Base-by-base conservation (phyloP, 1,140 invertebrate genomes). In the Dreissena rostriformis region DNA sequence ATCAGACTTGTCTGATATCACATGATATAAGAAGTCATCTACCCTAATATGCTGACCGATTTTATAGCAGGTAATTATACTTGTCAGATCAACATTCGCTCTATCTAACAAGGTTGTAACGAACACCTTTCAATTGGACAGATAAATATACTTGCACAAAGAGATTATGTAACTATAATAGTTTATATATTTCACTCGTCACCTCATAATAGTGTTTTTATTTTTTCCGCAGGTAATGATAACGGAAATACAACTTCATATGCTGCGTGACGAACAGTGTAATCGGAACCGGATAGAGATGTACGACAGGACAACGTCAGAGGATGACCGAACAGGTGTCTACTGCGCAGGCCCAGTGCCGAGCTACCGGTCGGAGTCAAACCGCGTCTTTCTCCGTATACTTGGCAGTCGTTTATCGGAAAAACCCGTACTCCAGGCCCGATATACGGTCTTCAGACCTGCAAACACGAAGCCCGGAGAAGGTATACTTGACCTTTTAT, bases 331-430 rank as follows among this genome's bases (percentile, higher is more conserved):
- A 0, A 78, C 73, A 39, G 82, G 66, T 5, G 82, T 84, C 8
- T 84, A 84, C 22, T 84, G 82, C 49, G 67, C 51, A 15, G 82
- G 82, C 19, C 73, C 82, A 4, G 82, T 84, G 1, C 67, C 15
- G n/a, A 53, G 71, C 51, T 84, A 77, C 73, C 49, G n/a, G n/a
- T 84, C 82, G 5, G 66, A 77, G 29, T 61, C 65, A 8, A 84
- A 77, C 26, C 51, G 82, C n/a, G 67, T 77, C 19, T 84, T 61
- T 66, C 24, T 84, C 2, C 63, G 82, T n/a, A 84, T 77, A 10
- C 52, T 77, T 15, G 82, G 82, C 12, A 77, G 68, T 39, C 61
- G 74, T 22, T 51, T 84, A 17, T 77, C 82, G 0, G 67, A 78
- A 66, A 84, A 84, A 78, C 82, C 82, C 6, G 75, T 78, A 11